Base-by-base conservation (phyloP, 1,140 invertebrate genomes). In the Conus betulinus region DNA sequence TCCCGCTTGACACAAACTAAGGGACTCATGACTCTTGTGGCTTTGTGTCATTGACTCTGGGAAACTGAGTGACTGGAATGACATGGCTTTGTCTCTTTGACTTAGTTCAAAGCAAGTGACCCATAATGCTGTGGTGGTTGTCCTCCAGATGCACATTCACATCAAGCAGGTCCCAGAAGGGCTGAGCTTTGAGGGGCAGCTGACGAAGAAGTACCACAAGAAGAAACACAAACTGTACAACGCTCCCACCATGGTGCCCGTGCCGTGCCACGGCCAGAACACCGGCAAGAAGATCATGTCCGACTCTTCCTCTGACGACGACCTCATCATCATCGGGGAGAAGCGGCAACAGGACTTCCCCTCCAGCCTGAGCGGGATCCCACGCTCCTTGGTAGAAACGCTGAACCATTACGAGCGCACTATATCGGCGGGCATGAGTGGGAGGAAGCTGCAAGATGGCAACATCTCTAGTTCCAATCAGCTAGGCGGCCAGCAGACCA, bases 391-490 rank as follows among this genome's bases (percentile, higher is more conserved):
- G 51, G 85, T 87, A 74, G 85, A 87, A n/a, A 78, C 85, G 10
- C 71, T 87, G 25, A 87, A 87, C 74, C 74, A 87, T 27, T 87
- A 87, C 53, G 85, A 87, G 74, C 85, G 85, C 13, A 87, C 74
- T 1, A 13, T 87, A 23, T 39, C 84, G 27, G 63, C 71, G 23
- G 89, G 84, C 71, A 81, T 76, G n/a, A 52, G 85, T 10, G 86
- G 85, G 25, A 52, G 39, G 13, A 83, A 88, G 63, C 81, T 88
- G 25, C 89, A 90, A 60, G 88, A 85, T 60, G 55, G 51, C 4
- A 82, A 88, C 53, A 82, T 60, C 88, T 71, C 88, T 87, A 57
- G 87, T 82, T 79, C 88, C 89, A 74, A 90, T 86, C 96, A 97
- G 85, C 51, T 87, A 8, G 71, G 71, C 4, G 51, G n/a, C n/a